phyloP scores from a whole-genome alignment of 2,113 vertebrate species.

The Callospermophilus lateralis region DNA sequence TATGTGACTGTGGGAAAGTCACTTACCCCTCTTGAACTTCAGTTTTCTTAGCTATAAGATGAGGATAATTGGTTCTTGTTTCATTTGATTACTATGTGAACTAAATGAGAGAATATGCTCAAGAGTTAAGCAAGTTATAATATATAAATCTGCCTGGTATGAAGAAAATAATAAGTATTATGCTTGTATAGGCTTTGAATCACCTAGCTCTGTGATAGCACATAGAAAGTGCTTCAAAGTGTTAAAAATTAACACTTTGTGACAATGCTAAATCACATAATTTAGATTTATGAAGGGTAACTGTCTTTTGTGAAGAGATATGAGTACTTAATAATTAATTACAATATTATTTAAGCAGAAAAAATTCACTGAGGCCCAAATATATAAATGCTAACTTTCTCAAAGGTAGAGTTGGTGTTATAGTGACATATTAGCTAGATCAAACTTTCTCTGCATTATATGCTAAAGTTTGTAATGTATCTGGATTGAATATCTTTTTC shows the following conservation, averaged over 20 bases:
- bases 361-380: not conserved
- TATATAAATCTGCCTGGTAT: not conserved
- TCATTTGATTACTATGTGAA: not conserved
- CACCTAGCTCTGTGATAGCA: not conserved
- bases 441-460: not conserved
- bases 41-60: constrained; percentile 8
- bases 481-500: not conserved
- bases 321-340: not conserved
- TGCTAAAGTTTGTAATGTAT: not conserved
- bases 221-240: not conserved
- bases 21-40: not conserved
- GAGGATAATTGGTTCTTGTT: not conserved
- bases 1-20: not conserved
- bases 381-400: constrained; percentile 23
- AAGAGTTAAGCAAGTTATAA: not conserved
- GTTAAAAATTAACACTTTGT: not conserved
- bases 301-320: not conserved
- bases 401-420: not conserved
- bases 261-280: not conserved
- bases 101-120: not conserved
- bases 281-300: not conserved
- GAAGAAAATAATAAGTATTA: not conserved
- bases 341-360: not conserved
- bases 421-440: not conserved
- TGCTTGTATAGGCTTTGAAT: not conserved